Base-by-base conservation (phyloP, 2,888 invertebrate species). In the Acanthosepion esculentum region DNA sequence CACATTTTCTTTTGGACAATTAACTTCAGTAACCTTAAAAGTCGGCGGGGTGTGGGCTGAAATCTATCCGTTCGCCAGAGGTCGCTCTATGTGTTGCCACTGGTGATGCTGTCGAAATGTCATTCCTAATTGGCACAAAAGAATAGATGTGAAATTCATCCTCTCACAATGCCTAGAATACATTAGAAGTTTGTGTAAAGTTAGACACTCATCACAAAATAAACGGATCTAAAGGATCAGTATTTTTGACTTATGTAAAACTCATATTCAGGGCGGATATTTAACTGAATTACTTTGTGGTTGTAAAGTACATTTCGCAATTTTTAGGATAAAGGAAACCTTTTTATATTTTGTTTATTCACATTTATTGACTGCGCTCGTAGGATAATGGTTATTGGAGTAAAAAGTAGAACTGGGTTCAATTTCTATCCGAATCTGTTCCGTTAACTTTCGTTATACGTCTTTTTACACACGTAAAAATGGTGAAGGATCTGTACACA, bases 61-160 rank as follows among this genome's bases (percentile, higher is more conserved):
- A 78, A 78, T 78, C 33, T 33, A 78, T 78, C 78, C 78, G n/a
- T 78, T 18, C 78, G 78, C 78, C 29, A 78, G n/a, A n/a, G 78
- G 78, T 78, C n/a, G n/a, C 78, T n/a, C 78, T 78, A n/a, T 15
- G 78, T 33, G 78, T 78, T 78, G n/a, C n/a, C 78, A 15, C 2
- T 33, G 78, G 78, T 78, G 78, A 78, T 78, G 78, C 78, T 33
- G n/a, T n/a, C n/a, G n/a, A 78, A 78, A 78, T 78, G 78, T 78
- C 78, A 78, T 78, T 33, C n/a, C 15, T 78, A 78, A 78, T 78
- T 78, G 78, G n/a, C 33, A 7, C 12, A n/a, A n/a, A n/a, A 78
- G 78, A 78, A 78, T 78, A 78, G 33, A 78, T 78, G n/a, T 78
- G 78, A 78, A 78, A 78, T 78, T 78, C 78, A 78, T 78, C 78